Evolutionary conservation across 2,113 vertebrate genomes (phyloP), one percentile per base, ranked within the genome.

Genomic region (Lagopus leucura): DNA sequence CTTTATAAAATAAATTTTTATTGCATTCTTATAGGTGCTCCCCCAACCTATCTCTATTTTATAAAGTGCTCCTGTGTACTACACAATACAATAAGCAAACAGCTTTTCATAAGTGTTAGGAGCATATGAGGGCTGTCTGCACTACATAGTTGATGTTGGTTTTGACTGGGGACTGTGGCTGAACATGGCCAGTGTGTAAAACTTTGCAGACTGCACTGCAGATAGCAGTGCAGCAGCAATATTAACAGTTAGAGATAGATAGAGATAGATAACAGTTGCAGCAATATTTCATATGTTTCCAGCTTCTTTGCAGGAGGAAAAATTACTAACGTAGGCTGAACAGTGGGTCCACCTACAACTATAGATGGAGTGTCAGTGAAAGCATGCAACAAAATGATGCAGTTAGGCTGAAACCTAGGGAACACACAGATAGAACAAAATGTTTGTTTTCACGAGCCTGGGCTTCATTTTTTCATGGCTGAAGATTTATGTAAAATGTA

Each of bases 1-100:
- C 18, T 85, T 76, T 48, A 43, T 58, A 66, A 76, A 85, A 89
- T 57, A 80, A 86, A 82, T 61, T 24, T 6, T 47, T 86, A 38
- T 8, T 85, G 32, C 8, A 10, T 63, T 79, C 90, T 92, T 48
- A 60, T 42, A 50, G 28, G 50, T 64, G 16, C 15, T 60, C 3
- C 21, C 16, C 17, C 65, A 70, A 10, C 21, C 67, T 86, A 24
- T 58, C 8, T 86, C 40, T 86, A 24, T 81, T 91, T 85, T 80
- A 58, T 55, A 36, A 90, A 55, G 54, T n/a, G 45, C 8, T 75
- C 2, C 21, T 66, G 60, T 83, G 61, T 25, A 27, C 28, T 32
- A 1, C 27, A 27, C 11, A 30, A 38, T 8, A 20, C 7, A 45
- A 47, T 11, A 4, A 63, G 30, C 24, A 91, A 85, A 57, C 8